Conservation (phyloP, 2,888 invertebrate genomes). For the Priocnemis perturbator region DNA sequence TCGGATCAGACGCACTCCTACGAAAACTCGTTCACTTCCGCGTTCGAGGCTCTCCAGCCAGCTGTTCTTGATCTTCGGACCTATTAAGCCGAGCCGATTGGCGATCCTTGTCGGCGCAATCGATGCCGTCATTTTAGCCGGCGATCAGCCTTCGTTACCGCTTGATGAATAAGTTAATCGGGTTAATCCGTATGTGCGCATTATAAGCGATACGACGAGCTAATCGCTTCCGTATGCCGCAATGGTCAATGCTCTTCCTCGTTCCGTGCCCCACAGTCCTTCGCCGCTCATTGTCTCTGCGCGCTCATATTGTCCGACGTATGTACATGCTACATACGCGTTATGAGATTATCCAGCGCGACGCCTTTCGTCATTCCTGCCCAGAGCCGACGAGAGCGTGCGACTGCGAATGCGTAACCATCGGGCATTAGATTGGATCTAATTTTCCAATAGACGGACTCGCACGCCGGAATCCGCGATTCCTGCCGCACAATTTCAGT, state of each 20-base stretch:
- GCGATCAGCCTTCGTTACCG: conserved; percentile 42
- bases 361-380: conserved; percentile 52
- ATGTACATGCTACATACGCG: too few species aligned
- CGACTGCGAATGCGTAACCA: conserved; percentile 35
- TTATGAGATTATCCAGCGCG: not conserved
- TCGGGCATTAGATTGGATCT: conserved; percentile 54
- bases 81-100: conserved; percentile 24
- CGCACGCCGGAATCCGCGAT: too few species aligned
- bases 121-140: not conserved
- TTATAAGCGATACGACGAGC: conserved; percentile 45
- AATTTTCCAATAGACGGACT: conserved; percentile 51
- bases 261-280: conserved; percentile 34
- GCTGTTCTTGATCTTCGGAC: not conserved
- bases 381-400: conserved; percentile 49
- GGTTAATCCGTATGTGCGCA: conserved; percentile 54
- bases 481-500: too few species aligned
- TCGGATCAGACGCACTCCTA: too few species aligned
- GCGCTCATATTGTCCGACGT: too few species aligned
- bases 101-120: conserved; percentile 25
- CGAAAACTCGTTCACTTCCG: too few species aligned
- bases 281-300: conserved; percentile 6
- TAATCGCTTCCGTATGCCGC: conserved; percentile 51
- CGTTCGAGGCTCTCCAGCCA: not conserved
- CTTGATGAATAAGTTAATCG: conserved; percentile 55
- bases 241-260: conserved; percentile 51